A percentile compares a stretch with the other conserved stretches of the same genome.
phyloP scores from a whole-genome alignment of 2,797 vertebrate genomes.

The Pangasius krempfi region DNA sequence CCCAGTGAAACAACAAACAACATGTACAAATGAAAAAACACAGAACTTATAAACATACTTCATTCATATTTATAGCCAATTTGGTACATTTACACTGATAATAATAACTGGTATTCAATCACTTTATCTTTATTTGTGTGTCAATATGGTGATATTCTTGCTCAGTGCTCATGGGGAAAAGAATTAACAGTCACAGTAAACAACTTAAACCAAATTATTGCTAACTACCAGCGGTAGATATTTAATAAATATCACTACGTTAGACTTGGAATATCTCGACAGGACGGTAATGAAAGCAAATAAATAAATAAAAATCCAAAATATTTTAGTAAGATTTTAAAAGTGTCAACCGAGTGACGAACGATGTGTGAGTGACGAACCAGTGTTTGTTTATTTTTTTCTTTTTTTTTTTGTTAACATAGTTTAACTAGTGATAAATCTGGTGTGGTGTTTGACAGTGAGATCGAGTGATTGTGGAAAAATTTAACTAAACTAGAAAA shows the following conservation, averaged over 20 bases:
- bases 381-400: conserved; percentile 21
- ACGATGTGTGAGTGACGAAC: background rate
- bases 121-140: conserved; percentile 16
- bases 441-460: conserved; percentile 60
- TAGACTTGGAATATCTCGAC: conserved; percentile 54
- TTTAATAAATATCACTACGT: conserved; percentile 71
- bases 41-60: conserved; percentile 67
- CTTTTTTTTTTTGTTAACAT: background rate
- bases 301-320: conserved; percentile 64
- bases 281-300: conserved; percentile 58
- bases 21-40: conserved; percentile 61
- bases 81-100: conserved; percentile 65
- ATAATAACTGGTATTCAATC: conserved; percentile 60
- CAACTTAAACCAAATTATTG: conserved; percentile 64
- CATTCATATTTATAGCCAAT: conserved; percentile 67
- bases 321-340: conserved; percentile 6
- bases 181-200: conserved; percentile 68
- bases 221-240: conserved; percentile 42
- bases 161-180: conserved; percentile 65
- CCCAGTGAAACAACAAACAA: conserved; percentile 69
- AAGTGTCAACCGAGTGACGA: background rate
- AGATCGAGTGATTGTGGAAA: conserved; percentile 52
- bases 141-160: conserved; percentile 17
- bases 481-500: conserved; percentile 46
- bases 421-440: background rate